phyloP scores from a whole-genome alignment of 2,888 invertebrate species.

The Pseudococcus longispinus region DNA sequence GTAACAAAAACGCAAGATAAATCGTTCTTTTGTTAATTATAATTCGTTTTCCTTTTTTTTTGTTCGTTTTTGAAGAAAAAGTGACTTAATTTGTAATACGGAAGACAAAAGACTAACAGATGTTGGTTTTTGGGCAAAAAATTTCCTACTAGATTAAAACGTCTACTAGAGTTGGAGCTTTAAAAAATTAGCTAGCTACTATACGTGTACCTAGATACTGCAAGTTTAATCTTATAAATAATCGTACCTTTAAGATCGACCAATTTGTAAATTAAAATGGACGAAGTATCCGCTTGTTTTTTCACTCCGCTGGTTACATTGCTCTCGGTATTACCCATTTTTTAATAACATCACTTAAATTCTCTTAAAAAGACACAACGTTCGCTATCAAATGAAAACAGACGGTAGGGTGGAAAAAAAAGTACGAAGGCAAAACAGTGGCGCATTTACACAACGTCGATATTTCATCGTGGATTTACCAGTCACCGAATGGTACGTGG shows the following conservation, averaged over 20 bases:
- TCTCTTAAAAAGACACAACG: neutral
- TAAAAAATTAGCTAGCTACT: neutral
- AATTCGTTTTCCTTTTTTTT: neutral
- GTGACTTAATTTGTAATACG: neutral
- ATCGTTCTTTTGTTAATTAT: slow-evolving; percentile 16
- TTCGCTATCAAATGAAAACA: neutral
- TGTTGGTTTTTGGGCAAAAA: slow-evolving; percentile 1
- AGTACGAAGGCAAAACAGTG: neutral
- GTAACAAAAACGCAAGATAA: neutral
- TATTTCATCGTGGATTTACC: slow-evolving; percentile 52
- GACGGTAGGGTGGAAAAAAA: slow-evolving; percentile 2
- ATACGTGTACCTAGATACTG: no score
- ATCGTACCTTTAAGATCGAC: slow-evolving; percentile 84
- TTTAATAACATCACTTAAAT: slow-evolving; percentile 44
- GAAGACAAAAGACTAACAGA: neutral
- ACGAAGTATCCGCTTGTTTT: slow-evolving; percentile 88
- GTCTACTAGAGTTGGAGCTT: neutral
- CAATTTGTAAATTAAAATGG: slow-evolving; percentile 84
- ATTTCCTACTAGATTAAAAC: neutral
- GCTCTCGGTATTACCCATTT: slow-evolving; percentile 67
- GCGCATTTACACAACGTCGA: slow-evolving; percentile 37
- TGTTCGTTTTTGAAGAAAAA: neutral
- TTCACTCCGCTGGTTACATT: slow-evolving; percentile 92
- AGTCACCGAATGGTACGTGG: slow-evolving; percentile 47
- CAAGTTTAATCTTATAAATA: slow-evolving; percentile 35